Conservation (phyloP, 2,888 invertebrate genomes). For the Drosophila tripunctata region DNA sequence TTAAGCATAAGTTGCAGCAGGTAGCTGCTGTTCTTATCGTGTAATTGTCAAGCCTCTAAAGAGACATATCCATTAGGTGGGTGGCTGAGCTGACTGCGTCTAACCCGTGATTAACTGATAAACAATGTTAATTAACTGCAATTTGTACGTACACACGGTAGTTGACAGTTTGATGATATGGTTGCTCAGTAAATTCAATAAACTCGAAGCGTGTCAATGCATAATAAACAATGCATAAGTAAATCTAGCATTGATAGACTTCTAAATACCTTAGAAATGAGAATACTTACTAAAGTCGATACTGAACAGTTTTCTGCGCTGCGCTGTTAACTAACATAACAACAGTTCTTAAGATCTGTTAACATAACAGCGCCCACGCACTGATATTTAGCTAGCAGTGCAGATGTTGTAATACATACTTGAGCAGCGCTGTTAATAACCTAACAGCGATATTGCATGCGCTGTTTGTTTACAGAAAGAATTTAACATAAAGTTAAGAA, state of each 20-base stretch:
- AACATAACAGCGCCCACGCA: too few species aligned
- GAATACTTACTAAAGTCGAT: too few species aligned
- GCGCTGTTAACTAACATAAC: not conserved
- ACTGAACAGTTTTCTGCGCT: not conserved
- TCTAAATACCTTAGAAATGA: slow-evolving; percentile 1
- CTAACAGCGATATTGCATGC: too few species aligned
- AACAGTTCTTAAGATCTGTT: not conserved
- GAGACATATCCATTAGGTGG: not conserved
- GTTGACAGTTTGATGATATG: slow-evolving; percentile 33
- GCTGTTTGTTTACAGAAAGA: too few species aligned
- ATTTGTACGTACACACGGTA: slow-evolving; percentile 25
- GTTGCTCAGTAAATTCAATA: slow-evolving; percentile 2
- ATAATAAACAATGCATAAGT: not conserved
- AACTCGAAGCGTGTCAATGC: slow-evolving; percentile 22
- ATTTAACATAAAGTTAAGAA: not conserved
- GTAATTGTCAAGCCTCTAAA: slow-evolving; percentile 23
- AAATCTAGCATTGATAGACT: not conserved
- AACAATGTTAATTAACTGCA: slow-evolving; percentile 31
- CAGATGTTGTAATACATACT: too few species aligned
- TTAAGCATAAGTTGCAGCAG: not conserved
- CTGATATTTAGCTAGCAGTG: too few species aligned
- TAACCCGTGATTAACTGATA: slow-evolving; percentile 27
- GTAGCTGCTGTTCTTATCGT: slow-evolving; percentile 4
- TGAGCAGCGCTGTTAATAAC: not conserved
- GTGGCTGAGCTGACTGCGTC: not conserved